Evolutionary conservation across 2,113 vertebrate genomes (phyloP), one percentile per base, ranked within the genome.

Genomic region (Cyprinodon tularosa): DNA sequence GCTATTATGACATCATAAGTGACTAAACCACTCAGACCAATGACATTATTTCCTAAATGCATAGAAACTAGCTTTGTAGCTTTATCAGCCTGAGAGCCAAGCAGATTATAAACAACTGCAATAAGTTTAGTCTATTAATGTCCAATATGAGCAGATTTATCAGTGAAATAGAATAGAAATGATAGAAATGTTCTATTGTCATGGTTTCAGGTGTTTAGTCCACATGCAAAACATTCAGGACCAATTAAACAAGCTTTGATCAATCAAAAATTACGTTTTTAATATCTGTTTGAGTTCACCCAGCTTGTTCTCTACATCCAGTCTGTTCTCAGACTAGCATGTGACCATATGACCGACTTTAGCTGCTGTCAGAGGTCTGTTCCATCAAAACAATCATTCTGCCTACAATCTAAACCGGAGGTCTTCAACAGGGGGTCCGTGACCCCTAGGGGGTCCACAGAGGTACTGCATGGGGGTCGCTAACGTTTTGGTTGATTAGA

Each of bases 1-100:
- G 60, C 82, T 80, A 81, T 82, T 79, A 89, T 93, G 90, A 91
- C 91, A 91, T 91, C 90, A 90, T 84, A 86, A 86, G 80, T 85
- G 85, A 90, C 83, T 82, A 84, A 89, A 86, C 87, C 85, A 82
- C 61, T 86, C 77, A 82, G 65, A 45, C 66, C 72, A 84, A 72
- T 74, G 84, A 68, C 44, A 68, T 75, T 77, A 85, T 67, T 71
- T 78, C 86, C 77, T 57, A 76, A 61, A 12, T 63, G 68, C 83
- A n/a, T 1, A 57, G 61, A 45, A 80, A 78, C 65, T 68, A 66
- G 74, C 66, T 84, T 74, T 61, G 74, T 71, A 77, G 71, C n/a
- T 29, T 48, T 38, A 53, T 38, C 36, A 73, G 76, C 66, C 80
- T 0, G 0, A 7, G 44, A 76, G 67, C 71, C 79, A 83, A 61